Percentiles rank a stretch among this genome's conserved stretches.
phyloP scores from a whole-genome alignment of 2,113 vertebrate genomes.

The Propithecus coquereli region DNA sequence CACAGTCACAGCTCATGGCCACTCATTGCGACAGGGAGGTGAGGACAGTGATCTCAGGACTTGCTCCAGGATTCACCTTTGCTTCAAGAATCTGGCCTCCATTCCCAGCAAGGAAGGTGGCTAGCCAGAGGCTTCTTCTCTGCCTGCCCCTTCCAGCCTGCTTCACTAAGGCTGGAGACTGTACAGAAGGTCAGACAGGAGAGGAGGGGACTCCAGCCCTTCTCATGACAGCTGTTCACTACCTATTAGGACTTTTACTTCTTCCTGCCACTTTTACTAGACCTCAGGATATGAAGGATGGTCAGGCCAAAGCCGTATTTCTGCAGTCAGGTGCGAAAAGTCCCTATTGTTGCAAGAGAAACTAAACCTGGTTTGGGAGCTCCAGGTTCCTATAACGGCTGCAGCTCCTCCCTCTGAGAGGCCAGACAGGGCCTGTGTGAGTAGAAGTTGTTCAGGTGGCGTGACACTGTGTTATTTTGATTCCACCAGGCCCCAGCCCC shows the following conservation, averaged over 20 bases:
- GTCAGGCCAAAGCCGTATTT: neutral
- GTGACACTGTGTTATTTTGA: fast-evolving
- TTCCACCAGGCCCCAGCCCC: neutral
- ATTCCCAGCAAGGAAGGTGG: neutral
- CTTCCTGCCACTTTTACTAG: neutral
- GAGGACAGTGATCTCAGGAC: neutral
- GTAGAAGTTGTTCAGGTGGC: neutral
- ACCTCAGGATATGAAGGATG: neutral
- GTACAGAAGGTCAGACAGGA: neutral
- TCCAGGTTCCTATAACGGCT: neutral
- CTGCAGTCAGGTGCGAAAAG: neutral
- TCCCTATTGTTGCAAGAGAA: neutral
- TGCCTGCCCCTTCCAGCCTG: neutral
- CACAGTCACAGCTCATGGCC: neutral
- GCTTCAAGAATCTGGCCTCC: neutral
- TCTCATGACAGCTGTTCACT: neutral
- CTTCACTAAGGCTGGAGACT: neutral
- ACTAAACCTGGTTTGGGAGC: neutral
- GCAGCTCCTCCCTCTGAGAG: neutral
- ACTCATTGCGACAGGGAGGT: too few relatives aligned
- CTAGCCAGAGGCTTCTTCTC: neutral
- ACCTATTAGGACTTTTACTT: neutral
- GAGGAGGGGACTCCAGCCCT: neutral
- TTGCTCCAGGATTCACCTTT: neutral
- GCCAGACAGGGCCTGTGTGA: neutral